phyloP scores from a whole-genome alignment of 2,888 invertebrate genomes.

The Molorchus minor region DNA sequence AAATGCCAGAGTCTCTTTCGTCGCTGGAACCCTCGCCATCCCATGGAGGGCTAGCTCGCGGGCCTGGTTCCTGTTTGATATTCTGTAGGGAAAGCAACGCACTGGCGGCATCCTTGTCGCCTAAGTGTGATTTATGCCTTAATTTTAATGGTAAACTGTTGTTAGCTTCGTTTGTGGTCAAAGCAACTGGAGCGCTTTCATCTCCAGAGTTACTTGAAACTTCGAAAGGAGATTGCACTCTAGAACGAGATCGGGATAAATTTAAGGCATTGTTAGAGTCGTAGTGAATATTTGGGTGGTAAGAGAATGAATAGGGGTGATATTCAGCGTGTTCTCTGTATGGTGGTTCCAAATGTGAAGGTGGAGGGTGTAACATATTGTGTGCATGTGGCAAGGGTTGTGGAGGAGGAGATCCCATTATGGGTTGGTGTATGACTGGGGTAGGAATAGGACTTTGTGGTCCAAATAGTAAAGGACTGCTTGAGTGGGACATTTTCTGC shows the following conservation, averaged over 20 bases:
- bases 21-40: slow-evolving; percentile 91
- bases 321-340: slow-evolving; percentile 56
- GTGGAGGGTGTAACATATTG: slow-evolving; percentile 55
- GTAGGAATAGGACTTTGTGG: slow-evolving; percentile 69
- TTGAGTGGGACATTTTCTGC: slow-evolving; percentile 65
- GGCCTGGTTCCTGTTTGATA: slow-evolving; percentile 86
- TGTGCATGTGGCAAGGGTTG: slow-evolving; percentile 65
- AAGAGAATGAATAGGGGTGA: slow-evolving; percentile 55
- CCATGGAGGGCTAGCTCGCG: slow-evolving; percentile 83
- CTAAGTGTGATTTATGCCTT: slow-evolving; percentile 89
- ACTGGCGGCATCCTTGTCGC: slow-evolving; percentile 87
- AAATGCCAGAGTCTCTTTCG: slow-evolving; percentile 90
- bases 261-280: slow-evolving; percentile 75
- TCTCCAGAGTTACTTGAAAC: slow-evolving; percentile 78
- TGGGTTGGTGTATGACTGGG: slow-evolving; percentile 70
- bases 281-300: slow-evolving; percentile 66
- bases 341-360: slow-evolving; percentile 62
- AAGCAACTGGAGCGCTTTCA: slow-evolving; percentile 63
- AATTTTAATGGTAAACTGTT: slow-evolving; percentile 89
- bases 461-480: slow-evolving; percentile 66
- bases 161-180: slow-evolving; percentile 68
- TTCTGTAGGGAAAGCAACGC: slow-evolving; percentile 84
- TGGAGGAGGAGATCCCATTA: slow-evolving; percentile 63
- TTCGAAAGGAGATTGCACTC: slow-evolving; percentile 80
- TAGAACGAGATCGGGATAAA: slow-evolving; percentile 70